A percentile compares a stretch with the other conserved stretches of the same genome.
phyloP scores from a whole-genome alignment of 2,888 invertebrate genomes.

The Orchesella flavescens region DNA sequence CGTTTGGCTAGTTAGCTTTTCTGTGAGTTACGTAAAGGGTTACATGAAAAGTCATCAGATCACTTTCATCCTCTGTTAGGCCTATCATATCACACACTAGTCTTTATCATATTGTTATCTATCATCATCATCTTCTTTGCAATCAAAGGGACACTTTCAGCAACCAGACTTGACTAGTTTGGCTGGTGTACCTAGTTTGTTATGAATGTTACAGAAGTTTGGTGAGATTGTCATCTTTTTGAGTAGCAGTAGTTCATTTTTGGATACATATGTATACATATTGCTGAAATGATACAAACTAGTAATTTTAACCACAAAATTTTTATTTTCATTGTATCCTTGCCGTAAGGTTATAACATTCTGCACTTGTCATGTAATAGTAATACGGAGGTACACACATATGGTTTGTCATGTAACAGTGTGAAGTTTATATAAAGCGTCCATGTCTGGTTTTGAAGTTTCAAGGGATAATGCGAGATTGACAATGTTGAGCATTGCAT shows the following conservation, averaged over 20 bases:
- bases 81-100: not conserved
- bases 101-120: conserved; percentile 15
- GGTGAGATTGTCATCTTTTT: not conserved
- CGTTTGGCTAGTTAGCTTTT: not conserved
- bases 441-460: too few species aligned
- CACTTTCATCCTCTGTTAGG: conserved; percentile 66
- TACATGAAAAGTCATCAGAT: conserved; percentile 65
- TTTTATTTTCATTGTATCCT: not conserved
- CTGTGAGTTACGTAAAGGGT: conserved; percentile 32
- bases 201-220: not conserved
- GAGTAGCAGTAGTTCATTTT: not conserved
- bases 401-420: too few species aligned
- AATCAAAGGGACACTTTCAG: conserved; percentile 33
- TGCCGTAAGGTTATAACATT: not conserved
- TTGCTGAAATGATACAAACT: not conserved
- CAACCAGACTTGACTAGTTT: not conserved
- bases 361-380: not conserved
- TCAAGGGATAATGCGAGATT: too few species aligned
- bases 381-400: too few species aligned
- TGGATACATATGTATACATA: not conserved
- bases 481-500: too few species aligned
- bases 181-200: not conserved
- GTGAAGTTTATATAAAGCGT: too few species aligned
- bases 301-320: not conserved
- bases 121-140: conserved; percentile 16